Conservation (phyloP, 2,888 invertebrate species). For the Callyntrura guangdongensis region DNA sequence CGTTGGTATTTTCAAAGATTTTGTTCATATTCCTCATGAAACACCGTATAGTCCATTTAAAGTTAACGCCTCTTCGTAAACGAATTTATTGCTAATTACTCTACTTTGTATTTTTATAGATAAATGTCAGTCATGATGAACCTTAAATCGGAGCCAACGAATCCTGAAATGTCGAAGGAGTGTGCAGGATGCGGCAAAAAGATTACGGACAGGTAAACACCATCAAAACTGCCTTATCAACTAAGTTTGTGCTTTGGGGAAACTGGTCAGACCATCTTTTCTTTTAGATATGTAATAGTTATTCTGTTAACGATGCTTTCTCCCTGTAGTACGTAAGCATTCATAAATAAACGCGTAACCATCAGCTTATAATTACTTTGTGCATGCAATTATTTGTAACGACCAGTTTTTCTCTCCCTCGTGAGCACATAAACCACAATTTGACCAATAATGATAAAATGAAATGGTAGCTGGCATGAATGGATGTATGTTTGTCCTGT, state of each 20-base stretch:
- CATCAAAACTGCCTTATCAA: conserved; percentile 31
- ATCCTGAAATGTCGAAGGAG: conserved; percentile 87
- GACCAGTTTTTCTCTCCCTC: conserved; percentile 52
- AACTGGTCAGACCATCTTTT: neutral
- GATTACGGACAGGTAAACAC: conserved; percentile 91
- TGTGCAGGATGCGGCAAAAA: conserved; percentile 95
- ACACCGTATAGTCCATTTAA: neutral
- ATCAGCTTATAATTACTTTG: conserved; percentile 78
- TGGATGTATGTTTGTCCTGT: neutral
- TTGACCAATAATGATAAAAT: conserved; percentile 43
- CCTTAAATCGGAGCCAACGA: conserved; percentile 83
- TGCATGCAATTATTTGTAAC: conserved; percentile 76
- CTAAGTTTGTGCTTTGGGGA: neutral
- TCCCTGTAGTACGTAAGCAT: conserved; percentile 89
- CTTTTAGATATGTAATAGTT: neutral
- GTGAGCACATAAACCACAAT: conserved; percentile 35
- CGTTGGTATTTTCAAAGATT: no score
- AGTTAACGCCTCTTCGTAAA: neutral
- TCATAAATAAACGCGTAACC: conserved; percentile 60
- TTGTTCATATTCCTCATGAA: no score
- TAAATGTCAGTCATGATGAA: conserved; percentile 81
- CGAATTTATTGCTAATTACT: conserved; percentile 5
- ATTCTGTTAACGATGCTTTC: neutral
- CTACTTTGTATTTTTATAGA: conserved; percentile 25
- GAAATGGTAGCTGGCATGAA: conserved; percentile 5